A percentile compares a stretch with the other conserved stretches of the same genome.
Conservation (phyloP, 2,113 vertebrate species). For the Cygnus buccinator region DNA sequence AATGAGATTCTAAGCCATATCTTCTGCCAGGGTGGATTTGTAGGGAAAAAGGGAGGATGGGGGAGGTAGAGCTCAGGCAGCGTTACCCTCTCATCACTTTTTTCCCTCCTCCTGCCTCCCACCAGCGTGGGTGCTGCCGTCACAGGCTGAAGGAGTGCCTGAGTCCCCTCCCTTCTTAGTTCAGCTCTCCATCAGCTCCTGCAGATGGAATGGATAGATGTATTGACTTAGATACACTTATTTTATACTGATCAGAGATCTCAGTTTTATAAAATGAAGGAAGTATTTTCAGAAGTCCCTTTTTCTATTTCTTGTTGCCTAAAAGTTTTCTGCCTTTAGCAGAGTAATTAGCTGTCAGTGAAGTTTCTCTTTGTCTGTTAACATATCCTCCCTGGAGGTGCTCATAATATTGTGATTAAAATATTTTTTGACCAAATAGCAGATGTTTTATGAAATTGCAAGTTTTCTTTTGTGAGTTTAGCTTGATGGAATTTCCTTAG, state of each 20-base stretch:
- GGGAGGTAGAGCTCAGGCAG: background rate
- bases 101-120: background rate
- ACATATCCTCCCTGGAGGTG: background rate
- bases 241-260: background rate
- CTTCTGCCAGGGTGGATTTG: background rate
- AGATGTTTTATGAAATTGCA: background rate
- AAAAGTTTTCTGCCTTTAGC: background rate
- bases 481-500: background rate
- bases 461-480: background rate
- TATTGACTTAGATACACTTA: background rate
- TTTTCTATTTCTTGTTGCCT: background rate
- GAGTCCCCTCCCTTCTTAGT: background rate
- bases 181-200: background rate
- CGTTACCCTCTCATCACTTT: background rate
- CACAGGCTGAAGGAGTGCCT: background rate
- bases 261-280: background rate
- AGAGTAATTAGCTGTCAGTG: background rate
- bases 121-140: rapidly evolving
- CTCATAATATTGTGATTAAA: background rate
- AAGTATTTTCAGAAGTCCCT: background rate
- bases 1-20: background rate
- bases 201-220: background rate
- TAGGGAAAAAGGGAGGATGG: background rate
- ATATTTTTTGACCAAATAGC: background rate
- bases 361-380: background rate